Evolutionary conservation across 2,797 vertebrate species (phyloP), one percentile per base, ranked within the genome.

Genomic region (Anguilla obscura): DNA sequence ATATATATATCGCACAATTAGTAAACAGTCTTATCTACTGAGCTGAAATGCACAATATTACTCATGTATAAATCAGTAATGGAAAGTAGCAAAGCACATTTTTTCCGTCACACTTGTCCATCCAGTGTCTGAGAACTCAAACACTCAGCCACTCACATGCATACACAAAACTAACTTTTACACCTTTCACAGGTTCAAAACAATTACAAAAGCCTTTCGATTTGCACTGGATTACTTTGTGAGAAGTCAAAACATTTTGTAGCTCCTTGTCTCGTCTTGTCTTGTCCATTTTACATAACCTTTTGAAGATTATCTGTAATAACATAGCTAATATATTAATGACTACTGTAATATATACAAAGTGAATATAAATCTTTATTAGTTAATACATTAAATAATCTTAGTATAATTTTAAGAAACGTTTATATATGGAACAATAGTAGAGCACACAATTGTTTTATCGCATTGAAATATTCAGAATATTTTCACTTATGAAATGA

Each of bases 331-430:
- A 96, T 96, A 96, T 96, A 96, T 96, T 96, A 96, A 95, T 94
- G 93, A 95, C 95, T 96, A 96, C 93, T 93, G 90, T 96, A 76
- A 16, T 76, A 96, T 96, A 94, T 96, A 96, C 96, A 96, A 95
- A 93, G 94, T 94, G 94, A 94, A 95, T 96, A 96, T 95, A 96
- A 96, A 96, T 96, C 95, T 96, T 95, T 91, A 89, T 91, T 95
- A 94, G 94, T 96, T 95, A 95, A 95, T 95, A 95, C 92, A 94
- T 96, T 96, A 96, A 96, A 96, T 96, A 96, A 95, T 89, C 90
- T 94, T 92, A 93, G 92, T 94, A 94, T 93, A 93, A 92, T 93
- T 94, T 93, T 90, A 94, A 92, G 95, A 94, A 95, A 94, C 91
- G 91, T 94, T 93, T 91, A 90, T 63, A 89, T 92, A 93, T 93